A percentile compares a stretch with the other conserved stretches of the same genome.
Conservation (phyloP, 2,113 vertebrate genomes). For the Odontesthes bonariensis region DNA sequence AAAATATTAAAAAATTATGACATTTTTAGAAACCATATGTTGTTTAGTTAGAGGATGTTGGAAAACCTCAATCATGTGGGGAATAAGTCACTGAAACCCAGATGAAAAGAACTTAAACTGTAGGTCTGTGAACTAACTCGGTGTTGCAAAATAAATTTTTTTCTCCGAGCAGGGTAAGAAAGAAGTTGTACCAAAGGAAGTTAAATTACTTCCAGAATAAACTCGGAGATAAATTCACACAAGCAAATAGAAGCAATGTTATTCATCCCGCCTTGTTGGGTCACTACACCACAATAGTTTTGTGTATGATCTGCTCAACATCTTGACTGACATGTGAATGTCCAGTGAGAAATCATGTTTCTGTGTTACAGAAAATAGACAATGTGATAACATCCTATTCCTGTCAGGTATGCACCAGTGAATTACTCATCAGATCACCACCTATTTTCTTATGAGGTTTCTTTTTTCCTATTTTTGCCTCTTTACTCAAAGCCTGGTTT, state of each 20-base stretch:
- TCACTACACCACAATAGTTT: neutral
- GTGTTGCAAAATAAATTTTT: neutral
- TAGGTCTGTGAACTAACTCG: neutral
- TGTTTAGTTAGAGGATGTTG: too few relatives aligned
- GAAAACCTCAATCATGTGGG: neutral
- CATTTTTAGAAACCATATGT: too few relatives aligned
- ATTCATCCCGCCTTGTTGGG: neutral
- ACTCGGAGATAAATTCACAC: neutral
- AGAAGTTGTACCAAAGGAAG: neutral
- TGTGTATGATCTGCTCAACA: slow-evolving; percentile 46
- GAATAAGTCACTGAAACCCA: neutral
- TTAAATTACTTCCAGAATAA: neutral
- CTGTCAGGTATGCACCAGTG: slow-evolving; percentile 81
- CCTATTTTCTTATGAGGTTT: slow-evolving; percentile 80
- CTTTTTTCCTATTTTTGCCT: slow-evolving; percentile 54
- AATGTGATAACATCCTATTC: slow-evolving; percentile 81
- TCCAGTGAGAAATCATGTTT: slow-evolving; percentile 75
- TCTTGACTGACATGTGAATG: slow-evolving; percentile 72
- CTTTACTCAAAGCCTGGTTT: slow-evolving; percentile 81
- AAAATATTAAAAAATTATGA: too few relatives aligned
- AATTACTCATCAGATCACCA: slow-evolving; percentile 81
- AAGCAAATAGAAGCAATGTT: neutral
- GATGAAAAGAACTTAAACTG: neutral
- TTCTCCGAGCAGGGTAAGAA: neutral
- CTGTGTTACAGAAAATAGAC: slow-evolving; percentile 66